Percentiles rank a stretch among this genome's conserved stretches.
These are phyloP conservation scores for Monopterus albus DNA, from an alignment of 2,113 vertebrate genomes.

Conservation along the genomic window DNA sequence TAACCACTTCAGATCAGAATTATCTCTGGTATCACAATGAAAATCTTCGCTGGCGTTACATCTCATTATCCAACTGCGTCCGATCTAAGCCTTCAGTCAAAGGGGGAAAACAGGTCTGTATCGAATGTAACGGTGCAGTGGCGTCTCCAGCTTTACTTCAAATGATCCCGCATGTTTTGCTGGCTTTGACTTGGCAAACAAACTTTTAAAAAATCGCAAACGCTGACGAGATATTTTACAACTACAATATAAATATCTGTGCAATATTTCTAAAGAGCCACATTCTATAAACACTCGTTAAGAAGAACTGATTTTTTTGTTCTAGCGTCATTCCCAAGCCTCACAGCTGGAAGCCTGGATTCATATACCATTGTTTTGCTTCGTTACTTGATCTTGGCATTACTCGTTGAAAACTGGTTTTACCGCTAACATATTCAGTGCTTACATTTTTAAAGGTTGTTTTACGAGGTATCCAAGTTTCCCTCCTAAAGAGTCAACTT, in stretches of 20 bases:
- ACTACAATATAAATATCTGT: not conserved
- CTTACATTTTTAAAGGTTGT: not conserved
- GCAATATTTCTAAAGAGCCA: slow-evolving; percentile 7
- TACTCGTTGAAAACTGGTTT: slow-evolving; percentile 59
- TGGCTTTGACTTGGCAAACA: slow-evolving; percentile 66
- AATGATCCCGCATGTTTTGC: slow-evolving; percentile 73
- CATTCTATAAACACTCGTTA: slow-evolving; percentile 31
- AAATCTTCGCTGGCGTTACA: slow-evolving; percentile 14
- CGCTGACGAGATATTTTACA: slow-evolving; percentile 31
- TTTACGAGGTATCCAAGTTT: slow-evolving; percentile 32
- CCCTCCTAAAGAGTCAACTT: slow-evolving; percentile 70
- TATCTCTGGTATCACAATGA: not conserved
- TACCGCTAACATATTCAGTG: slow-evolving; percentile 28
- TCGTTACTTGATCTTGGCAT: slow-evolving; percentile 75
- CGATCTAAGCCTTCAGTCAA: slow-evolving; percentile 63
- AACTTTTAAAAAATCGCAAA: slow-evolving; percentile 60
- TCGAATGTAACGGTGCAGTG: slow-evolving; percentile 76
- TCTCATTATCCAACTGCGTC: slow-evolving; percentile 43
- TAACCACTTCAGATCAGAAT: not conserved
- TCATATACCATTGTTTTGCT: slow-evolving; percentile 84
- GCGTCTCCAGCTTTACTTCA: slow-evolving; percentile 66
- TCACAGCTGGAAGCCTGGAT: slow-evolving; percentile 87
- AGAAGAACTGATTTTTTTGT: slow-evolving; percentile 68
- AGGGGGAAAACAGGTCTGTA: slow-evolving; percentile 57
- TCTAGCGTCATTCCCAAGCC: slow-evolving; percentile 79